Percentiles rank a stretch among this genome's conserved stretches.
phyloP scores from a whole-genome alignment of 2,888 invertebrate genomes.

The Rotaria magnacalcarata region DNA sequence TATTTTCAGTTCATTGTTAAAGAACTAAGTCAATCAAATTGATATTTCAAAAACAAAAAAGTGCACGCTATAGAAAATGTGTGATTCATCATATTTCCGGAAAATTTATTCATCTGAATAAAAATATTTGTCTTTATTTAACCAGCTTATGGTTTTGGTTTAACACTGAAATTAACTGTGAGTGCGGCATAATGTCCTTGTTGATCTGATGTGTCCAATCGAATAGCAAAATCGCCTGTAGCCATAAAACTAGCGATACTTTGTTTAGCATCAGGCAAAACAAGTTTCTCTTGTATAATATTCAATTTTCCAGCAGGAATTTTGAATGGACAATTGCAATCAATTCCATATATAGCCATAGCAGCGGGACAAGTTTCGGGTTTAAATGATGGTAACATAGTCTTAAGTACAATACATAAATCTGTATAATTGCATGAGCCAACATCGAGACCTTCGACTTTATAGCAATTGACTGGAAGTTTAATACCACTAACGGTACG shows the following conservation, averaged over 20 bases:
- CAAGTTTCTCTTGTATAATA: background rate
- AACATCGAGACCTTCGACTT: constrained; percentile 38
- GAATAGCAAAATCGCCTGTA: constrained; percentile 38
- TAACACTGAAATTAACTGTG: background rate
- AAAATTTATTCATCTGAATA: background rate
- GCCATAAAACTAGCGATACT: constrained; percentile 39
- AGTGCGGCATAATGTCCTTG: background rate
- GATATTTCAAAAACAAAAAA: no score
- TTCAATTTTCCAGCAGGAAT: constrained; percentile 39
- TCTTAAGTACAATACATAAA: constrained; percentile 38
- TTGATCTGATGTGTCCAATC: constrained; percentile 27
- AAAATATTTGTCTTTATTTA: background rate
- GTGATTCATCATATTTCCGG: no score
- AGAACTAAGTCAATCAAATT: no score
- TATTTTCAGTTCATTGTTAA: no score
- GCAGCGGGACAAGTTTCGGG: constrained; percentile 38
- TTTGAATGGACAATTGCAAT: constrained; percentile 46
- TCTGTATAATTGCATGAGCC: constrained; percentile 42
- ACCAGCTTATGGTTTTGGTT: background rate
- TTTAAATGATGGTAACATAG: constrained; percentile 20
- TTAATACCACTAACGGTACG: constrained; percentile 37
- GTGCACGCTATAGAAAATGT: no score
- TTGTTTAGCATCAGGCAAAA: constrained; percentile 42
- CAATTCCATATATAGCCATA: constrained; percentile 38
- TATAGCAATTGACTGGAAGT: constrained; percentile 43